These are phyloP conservation scores for Urocynchramus pylzowi DNA, from an alignment of 2,113 vertebrate genomes.

Conservation along the genomic window DNA sequence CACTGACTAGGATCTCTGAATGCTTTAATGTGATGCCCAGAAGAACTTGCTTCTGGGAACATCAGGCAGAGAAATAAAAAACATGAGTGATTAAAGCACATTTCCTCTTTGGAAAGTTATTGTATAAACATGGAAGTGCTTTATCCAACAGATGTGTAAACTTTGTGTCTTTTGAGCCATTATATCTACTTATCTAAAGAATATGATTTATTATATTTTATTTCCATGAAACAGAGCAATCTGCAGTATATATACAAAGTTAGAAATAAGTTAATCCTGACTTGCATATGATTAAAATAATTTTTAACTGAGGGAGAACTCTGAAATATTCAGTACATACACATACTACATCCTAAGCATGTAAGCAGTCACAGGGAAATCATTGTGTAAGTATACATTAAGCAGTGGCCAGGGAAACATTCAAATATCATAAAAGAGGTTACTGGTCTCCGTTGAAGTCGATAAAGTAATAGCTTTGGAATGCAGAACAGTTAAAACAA, in stretches of 20 bases:
- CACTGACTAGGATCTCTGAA: neutral
- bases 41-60: conserved; percentile 37
- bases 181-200: conserved; percentile 17
- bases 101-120: conserved; percentile 39
- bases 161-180: neutral
- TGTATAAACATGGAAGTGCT: conserved; percentile 46
- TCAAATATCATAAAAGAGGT: neutral
- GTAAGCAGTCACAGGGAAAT: neutral
- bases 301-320: neutral
- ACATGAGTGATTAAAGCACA: conserved; percentile 39
- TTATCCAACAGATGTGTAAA: conserved; percentile 48
- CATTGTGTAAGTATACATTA: neutral
- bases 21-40: conserved; percentile 35
- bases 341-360: neutral
- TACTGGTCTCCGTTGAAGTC: neutral
- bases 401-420: neutral
- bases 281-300: neutral
- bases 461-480: neutral
- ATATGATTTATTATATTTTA: neutral
- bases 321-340: neutral
- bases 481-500: neutral
- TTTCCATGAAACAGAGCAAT: neutral
- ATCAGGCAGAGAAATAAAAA: conserved; percentile 18
- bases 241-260: neutral
- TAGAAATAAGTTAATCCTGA: neutral